These are phyloP conservation scores for Trissolcus basalis DNA, from an alignment of 1,140 invertebrate genomes.

Conservation along the genomic window DNA sequence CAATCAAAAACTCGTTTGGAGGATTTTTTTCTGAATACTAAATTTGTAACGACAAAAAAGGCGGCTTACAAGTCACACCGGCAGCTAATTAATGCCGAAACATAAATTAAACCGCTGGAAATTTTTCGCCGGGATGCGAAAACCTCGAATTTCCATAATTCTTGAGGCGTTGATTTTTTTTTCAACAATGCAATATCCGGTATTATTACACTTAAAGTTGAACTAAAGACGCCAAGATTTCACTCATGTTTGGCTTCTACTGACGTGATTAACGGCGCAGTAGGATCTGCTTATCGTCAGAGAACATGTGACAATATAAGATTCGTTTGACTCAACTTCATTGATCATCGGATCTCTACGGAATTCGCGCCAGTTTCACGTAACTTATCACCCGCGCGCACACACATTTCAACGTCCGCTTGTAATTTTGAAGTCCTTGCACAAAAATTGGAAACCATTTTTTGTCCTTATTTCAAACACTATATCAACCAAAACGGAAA, in stretches of 20 bases:
- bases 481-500: no score
- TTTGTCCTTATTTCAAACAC: no score
- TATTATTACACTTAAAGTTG: background rate
- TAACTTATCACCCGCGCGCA: slow-evolving; percentile 8
- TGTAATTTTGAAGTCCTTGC: background rate
- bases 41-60: no score
- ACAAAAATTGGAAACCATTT: no score
- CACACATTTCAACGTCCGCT: background rate
- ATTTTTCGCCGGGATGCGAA: no score
- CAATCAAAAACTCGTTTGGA: no score
- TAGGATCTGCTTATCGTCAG: slow-evolving; percentile 22
- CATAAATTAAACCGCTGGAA: no score
- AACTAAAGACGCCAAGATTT: slow-evolving; percentile 19
- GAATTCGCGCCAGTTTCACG: slow-evolving; percentile 49
- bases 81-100: no score
- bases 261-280: slow-evolving; percentile 29
- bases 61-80: no score
- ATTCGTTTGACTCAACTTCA: slow-evolving; percentile 67
- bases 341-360: slow-evolving; percentile 47
- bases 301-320: slow-evolving; percentile 55
- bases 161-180: no score
- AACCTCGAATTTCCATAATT: no score
- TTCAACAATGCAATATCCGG: no score
- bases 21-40: background rate
- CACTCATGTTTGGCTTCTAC: slow-evolving; percentile 29